A percentile compares a stretch with the other conserved stretches of the same genome.
These are phyloP conservation scores for Nettapus auritus DNA, from an alignment of 2,113 vertebrate genomes.

Conservation along the genomic window DNA sequence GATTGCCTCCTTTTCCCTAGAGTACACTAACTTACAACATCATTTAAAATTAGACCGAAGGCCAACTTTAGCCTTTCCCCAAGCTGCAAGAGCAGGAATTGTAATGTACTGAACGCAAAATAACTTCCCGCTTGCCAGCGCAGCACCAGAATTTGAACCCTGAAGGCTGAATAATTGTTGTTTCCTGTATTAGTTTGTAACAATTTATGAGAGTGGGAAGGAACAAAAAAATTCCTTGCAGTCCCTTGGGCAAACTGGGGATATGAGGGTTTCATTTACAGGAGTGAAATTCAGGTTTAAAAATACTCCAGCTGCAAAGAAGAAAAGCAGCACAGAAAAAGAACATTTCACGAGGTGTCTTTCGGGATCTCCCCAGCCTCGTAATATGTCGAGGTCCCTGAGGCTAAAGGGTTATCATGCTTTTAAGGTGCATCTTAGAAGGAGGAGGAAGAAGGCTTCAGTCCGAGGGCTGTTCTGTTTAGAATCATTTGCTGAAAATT, in stretches of 20 bases:
- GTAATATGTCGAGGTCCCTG: not conserved
- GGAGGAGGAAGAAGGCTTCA: not conserved
- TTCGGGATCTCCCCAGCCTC: not conserved
- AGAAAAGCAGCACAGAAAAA: not conserved
- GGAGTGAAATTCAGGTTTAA: not conserved
- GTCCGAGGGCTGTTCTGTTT: not conserved
- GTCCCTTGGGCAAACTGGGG: constrained; percentile 17
- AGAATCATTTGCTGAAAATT: not conserved
- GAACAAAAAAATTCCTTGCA: not conserved
- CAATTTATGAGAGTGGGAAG: constrained; percentile 31
- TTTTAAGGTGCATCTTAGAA: not conserved
- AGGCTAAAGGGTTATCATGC: not conserved
- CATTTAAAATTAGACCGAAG: constrained; percentile 24
- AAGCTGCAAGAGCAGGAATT: constrained; percentile 19
- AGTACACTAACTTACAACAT: not conserved
- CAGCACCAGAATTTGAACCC: constrained; percentile 26
- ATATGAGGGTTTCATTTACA: not conserved
- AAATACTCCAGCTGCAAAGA: constrained; percentile 5
- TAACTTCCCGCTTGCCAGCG: not conserved
- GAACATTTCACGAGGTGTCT: not conserved
- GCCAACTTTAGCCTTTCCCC: constrained; percentile 38
- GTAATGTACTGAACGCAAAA: not conserved
- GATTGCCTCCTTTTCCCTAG: not conserved
- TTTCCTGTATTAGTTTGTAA: constrained; percentile 55
- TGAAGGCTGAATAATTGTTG: constrained; percentile 56